Percentiles rank a stretch among this genome's conserved stretches.
Evolutionary conservation across 1,140 invertebrate species (phyloP).

Genomic region (Ganaspis sp.): DNA sequence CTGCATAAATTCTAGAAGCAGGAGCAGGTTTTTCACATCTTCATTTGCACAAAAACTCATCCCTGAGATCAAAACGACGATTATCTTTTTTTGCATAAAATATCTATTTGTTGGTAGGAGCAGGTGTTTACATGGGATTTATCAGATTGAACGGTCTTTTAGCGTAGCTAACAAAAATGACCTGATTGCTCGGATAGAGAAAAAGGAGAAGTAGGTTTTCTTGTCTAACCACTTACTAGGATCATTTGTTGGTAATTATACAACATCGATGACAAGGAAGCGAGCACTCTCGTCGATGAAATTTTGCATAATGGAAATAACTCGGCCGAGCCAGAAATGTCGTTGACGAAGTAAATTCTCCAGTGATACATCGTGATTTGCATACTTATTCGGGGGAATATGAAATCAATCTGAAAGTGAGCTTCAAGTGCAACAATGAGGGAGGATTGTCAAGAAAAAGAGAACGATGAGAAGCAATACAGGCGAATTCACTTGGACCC

Average conservation of each 20-base stretch:
- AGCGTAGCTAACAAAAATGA: background rate
- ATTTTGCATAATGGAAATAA: slow-evolving; percentile 56
- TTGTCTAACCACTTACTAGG: slow-evolving; percentile 34
- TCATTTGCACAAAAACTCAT: background rate
- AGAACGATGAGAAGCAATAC: slow-evolving; percentile 43
- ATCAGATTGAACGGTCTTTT: background rate
- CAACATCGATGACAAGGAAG: slow-evolving; percentile 43
- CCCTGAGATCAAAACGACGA: background rate
- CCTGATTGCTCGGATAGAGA: slow-evolving; percentile 16
- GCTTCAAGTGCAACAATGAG: slow-evolving; percentile 27
- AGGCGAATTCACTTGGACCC: slow-evolving; percentile 39
- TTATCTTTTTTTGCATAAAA: background rate
- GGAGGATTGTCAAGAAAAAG: background rate
- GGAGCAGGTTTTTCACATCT: background rate
- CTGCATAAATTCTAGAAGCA: background rate
- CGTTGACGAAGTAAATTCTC: slow-evolving; percentile 44
- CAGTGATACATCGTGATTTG: slow-evolving; percentile 48
- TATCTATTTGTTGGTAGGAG: background rate
- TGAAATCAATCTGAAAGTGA: slow-evolving; percentile 56
- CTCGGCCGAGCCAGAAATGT: slow-evolving; percentile 45
- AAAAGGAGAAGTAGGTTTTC: slow-evolving; percentile 6
- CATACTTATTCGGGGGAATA: slow-evolving; percentile 55
- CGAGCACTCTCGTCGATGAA: slow-evolving; percentile 29
- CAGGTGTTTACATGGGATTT: background rate
- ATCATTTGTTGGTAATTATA: slow-evolving; percentile 45